Conservation (phyloP, 92 coral and sea anemone species). For the Phenganax marumi region DNA sequence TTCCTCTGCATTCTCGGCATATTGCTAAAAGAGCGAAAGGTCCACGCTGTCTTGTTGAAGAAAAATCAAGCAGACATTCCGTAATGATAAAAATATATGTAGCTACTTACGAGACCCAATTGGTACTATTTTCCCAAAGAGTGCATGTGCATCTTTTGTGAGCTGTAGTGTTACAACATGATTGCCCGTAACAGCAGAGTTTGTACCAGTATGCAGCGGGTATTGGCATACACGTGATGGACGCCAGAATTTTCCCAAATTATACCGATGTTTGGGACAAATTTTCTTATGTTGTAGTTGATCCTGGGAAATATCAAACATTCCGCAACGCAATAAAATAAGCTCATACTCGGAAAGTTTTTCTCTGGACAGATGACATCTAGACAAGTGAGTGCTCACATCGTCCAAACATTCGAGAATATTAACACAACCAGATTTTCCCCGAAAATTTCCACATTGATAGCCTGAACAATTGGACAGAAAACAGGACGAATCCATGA, state of each 20-base stretch:
- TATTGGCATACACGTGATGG: constrained; percentile 14
- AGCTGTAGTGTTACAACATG: constrained; percentile 12
- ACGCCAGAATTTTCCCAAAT: constrained; percentile 25
- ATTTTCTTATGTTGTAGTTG: constrained; percentile 8
- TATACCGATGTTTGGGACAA: constrained; percentile 12
- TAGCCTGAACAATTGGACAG: neutral
- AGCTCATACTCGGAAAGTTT: constrained; percentile 15
- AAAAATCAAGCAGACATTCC: neutral
- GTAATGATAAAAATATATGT: neutral
- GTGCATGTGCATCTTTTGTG: neutral
- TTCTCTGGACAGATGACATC: constrained; percentile 25
- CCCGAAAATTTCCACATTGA: constrained; percentile 7
- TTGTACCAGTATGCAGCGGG: constrained; percentile 9
- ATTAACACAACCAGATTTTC: constrained; percentile 12
- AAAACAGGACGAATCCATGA: neutral
- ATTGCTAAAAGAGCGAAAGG: constrained; percentile 11
- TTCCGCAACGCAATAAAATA: constrained; percentile 14
- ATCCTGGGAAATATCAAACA: constrained; percentile 17
- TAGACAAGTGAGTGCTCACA: constrained; percentile 19
- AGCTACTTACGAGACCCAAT: neutral
- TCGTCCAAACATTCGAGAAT: constrained; percentile 12
- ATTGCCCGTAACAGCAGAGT: constrained; percentile 23
- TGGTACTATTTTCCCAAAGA: neutral
- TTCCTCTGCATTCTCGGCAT: constrained; percentile 20
- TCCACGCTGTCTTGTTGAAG: neutral